Conservation (phyloP, 1,140 invertebrate genomes). For the Tribolium madens region DNA sequence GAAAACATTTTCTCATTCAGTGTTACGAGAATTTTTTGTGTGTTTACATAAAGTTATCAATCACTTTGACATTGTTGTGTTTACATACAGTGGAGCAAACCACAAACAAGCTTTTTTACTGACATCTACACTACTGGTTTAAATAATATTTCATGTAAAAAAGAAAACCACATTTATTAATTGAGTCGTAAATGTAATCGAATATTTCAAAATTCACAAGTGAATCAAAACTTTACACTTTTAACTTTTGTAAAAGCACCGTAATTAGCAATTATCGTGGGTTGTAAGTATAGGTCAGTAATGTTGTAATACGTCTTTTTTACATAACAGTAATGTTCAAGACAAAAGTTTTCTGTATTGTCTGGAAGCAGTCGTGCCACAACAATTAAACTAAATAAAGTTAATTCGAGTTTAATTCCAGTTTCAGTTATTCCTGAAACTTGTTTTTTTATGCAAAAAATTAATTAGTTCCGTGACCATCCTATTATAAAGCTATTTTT, state of each 20-base stretch:
- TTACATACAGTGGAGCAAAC: no score
- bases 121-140: no score
- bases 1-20: background rate
- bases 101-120: no score
- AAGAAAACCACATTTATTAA: background rate
- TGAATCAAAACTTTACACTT: background rate
- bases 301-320: background rate
- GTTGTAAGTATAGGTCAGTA: background rate
- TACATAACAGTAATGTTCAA: background rate
- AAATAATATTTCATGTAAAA: no score
- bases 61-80: background rate
- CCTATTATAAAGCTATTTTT: conserved; percentile 11
- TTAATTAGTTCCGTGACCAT: conserved; percentile 22
- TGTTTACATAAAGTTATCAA: background rate
- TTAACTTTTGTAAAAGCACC: background rate
- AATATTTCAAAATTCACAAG: background rate
- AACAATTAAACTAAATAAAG: no score
- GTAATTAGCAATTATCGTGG: background rate
- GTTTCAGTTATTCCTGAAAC: conserved; percentile 4
- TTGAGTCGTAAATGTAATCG: background rate
- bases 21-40: no score
- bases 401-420: no score
- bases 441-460: background rate
- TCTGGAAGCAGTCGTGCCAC: no score
- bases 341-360: no score